Conservation (phyloP, 2,888 invertebrate genomes). For the Hydroisotoma schaefferi region DNA sequence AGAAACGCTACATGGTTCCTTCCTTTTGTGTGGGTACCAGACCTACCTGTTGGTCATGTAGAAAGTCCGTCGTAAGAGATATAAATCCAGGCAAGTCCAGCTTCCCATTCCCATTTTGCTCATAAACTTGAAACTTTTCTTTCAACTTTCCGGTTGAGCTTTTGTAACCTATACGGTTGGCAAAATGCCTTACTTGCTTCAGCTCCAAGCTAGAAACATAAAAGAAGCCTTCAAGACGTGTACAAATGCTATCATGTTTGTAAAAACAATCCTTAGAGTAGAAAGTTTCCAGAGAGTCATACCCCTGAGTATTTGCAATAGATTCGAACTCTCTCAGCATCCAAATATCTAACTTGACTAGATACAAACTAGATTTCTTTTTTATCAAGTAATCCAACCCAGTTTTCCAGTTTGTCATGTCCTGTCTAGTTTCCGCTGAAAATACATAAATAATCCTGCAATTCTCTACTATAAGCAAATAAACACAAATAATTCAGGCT, state of each 20-base stretch:
- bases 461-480: too few relatives aligned
- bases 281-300: neutral
- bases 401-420: constrained; percentile 32
- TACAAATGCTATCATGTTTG: too few relatives aligned
- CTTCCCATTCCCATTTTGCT: constrained; percentile 12
- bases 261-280: neutral
- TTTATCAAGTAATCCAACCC: constrained; percentile 31
- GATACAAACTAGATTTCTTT: constrained; percentile 24
- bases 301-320: neutral
- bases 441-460: constrained; percentile 1
- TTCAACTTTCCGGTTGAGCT: constrained; percentile 32
- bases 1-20: neutral
- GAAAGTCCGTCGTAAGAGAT: constrained; percentile 8
- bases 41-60: constrained; percentile 36
- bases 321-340: constrained; percentile 29
- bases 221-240: too few relatives aligned
- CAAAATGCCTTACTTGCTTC: constrained; percentile 36
- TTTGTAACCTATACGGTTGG: constrained; percentile 28
- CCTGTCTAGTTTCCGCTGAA: constrained; percentile 21
- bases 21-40: neutral
- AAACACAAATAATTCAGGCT: neutral
- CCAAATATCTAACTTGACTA: constrained; percentile 30
- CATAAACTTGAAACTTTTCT: constrained; percentile 24
- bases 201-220: constrained; percentile 11
- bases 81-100: neutral